Evolutionary conservation across 2,888 invertebrate genomes (phyloP), one percentile per base, ranked within the genome.

Genomic region (Pristionchus mayeri): DNA sequence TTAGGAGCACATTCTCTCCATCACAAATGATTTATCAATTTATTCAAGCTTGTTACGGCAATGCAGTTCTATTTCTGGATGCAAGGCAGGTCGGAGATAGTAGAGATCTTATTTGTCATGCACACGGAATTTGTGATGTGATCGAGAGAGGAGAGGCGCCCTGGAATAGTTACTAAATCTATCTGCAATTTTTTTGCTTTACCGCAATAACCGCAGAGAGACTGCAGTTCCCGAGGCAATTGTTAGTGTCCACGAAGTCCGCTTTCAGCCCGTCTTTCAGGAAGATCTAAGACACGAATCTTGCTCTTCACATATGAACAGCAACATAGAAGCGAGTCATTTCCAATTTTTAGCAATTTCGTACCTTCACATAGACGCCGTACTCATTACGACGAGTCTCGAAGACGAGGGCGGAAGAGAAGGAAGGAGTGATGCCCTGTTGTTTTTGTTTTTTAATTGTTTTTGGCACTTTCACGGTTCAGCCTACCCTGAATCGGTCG

Each of bases 321-420:
- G n/a, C n/a, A n/a, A n/a, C n/a, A n/a, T n/a, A n/a, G n/a, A n/a
- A n/a, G n/a, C n/a, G n/a, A n/a, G n/a, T 21, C 9, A 54, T 54
- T n/a, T 24, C 0, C 9, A n/a, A 24, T 30, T 27, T 78, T n/a
- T n/a, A n/a, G n/a, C n/a, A n/a, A n/a, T n/a, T n/a, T n/a, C n/a
- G n/a, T 34, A 78, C 76, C 76, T 78, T 78, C 4, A 78, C 76
- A 24, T 78, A 78, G 27, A 27, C 21, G 48, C 76, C 76, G 24
- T 71, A 50, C 3, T 78, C 48, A 30, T 50, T 50, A 11, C 50
- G 48, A 50, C 76, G 76, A 50, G 50, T 48, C 24, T 78, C 76
- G 76, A 78, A 78, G 48, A 78, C 50, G 50, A 78, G 76, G 16
- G 76, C 76, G 21, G 76, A 78, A 0, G 76, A 78, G 76, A 78